These are phyloP conservation scores for Diloba caeruleocephala DNA, from an alignment of 2,888 invertebrate species.

Conservation along the genomic window DNA sequence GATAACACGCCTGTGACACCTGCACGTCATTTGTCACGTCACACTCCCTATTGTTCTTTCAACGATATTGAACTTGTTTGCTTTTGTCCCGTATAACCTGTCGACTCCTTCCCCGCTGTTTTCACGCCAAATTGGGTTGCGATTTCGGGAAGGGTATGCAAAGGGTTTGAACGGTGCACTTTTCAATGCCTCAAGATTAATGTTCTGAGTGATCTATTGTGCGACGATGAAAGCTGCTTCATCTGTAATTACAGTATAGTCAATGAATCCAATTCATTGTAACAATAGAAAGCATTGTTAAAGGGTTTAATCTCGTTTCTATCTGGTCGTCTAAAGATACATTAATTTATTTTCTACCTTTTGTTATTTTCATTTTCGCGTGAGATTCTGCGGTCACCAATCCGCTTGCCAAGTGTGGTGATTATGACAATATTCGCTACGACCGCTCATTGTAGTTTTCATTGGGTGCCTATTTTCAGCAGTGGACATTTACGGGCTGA, in stretches of 20 bases:
- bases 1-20: slow-evolving; percentile 77
- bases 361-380: too few species aligned
- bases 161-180: slow-evolving; percentile 53
- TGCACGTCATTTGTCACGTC: slow-evolving; percentile 85
- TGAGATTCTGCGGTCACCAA: too few species aligned
- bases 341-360: slow-evolving; percentile 28
- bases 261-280: slow-evolving; percentile 41
- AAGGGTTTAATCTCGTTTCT: slow-evolving; percentile 40
- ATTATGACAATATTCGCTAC: too few species aligned
- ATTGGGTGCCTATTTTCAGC: slow-evolving; percentile 1
- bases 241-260: slow-evolving; percentile 47
- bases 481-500: too few species aligned
- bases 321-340: slow-evolving; percentile 16
- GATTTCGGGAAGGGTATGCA: slow-evolving; percentile 65
- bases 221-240: slow-evolving; percentile 45
- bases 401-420: too few species aligned
- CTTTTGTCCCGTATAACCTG: slow-evolving; percentile 65
- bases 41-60: slow-evolving; percentile 70
- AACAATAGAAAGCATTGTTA: slow-evolving; percentile 41
- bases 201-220: slow-evolving; percentile 57
- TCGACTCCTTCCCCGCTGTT: slow-evolving; percentile 64
- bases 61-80: slow-evolving; percentile 72
- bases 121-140: slow-evolving; percentile 73
- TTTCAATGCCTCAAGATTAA: slow-evolving; percentile 58
- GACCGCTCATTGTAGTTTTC: too few species aligned